These are phyloP conservation scores for Syritta pipiens DNA, from an alignment of 2,888 invertebrate genomes.

Conservation along the genomic window DNA sequence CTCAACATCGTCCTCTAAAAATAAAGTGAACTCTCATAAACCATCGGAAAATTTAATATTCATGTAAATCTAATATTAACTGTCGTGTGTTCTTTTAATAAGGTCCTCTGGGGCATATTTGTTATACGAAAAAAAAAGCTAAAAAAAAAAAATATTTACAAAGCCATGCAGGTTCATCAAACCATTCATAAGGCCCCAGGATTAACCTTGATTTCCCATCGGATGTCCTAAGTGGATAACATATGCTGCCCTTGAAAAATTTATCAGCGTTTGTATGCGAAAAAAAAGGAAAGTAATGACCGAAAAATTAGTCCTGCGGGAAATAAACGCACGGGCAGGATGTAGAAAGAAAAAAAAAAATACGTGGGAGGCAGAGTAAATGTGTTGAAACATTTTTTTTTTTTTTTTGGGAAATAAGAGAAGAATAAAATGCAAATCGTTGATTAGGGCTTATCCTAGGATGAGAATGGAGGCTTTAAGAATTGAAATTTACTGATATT, in stretches of 20 bases:
- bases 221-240: background rate
- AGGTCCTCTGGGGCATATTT: too few relatives aligned
- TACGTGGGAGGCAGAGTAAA: too few relatives aligned
- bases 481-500: too few relatives aligned
- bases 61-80: background rate
- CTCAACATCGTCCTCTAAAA: too few relatives aligned
- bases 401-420: background rate
- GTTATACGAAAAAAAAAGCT: too few relatives aligned
- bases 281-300: background rate
- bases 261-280: background rate
- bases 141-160: too few relatives aligned
- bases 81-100: background rate
- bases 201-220: constrained; percentile 18
- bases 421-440: too few relatives aligned
- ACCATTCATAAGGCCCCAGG: background rate
- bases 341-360: too few relatives aligned
- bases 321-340: too few relatives aligned
- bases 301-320: constrained; percentile 2
- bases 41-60: background rate
- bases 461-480: too few relatives aligned
- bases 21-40: background rate
- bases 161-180: background rate
- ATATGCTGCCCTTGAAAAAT: background rate
- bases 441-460: too few relatives aligned
- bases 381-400: background rate